Base-by-base conservation (phyloP, 2,888 invertebrate genomes). In the Loripinus fragilis region DNA sequence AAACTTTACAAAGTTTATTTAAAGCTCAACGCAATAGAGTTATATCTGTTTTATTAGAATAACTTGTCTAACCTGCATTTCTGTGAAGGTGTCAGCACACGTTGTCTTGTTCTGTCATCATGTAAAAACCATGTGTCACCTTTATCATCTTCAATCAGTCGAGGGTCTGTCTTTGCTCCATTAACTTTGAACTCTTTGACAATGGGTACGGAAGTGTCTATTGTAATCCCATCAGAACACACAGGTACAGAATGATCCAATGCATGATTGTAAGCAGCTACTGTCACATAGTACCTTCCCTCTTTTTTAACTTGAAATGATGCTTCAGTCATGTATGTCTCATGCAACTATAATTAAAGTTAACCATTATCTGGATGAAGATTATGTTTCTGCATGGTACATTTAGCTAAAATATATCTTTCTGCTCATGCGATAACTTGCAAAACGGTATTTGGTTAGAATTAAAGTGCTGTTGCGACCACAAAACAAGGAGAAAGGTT, bases 221-320 rank as follows among this genome's bases (percentile, higher is more conserved):
- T 66, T 7, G 73, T 75, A 3, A 88, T 76, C n/a, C 87, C 87
- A 70, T 88, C 86, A 17, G 87, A 87, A 55, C 88, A 88, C 25
- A 85, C 86, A 1, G 86, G 78, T 8, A 30, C 70, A 8, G 87
- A 87, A 23, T 68, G 48, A 35, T 75, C 77, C 28, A 84, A 55
- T 3, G 87, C 88, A 38, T 65, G 71, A 67, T 88, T 88, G 71
- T 75, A 85, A 12, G 87, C 87, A 10, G 84, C 86, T 33, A 88
- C 88, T n/a, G 87, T 87, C 25, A 86, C 83, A 42, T 83, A 78
- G 42, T 85, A 88, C 10, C 68, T 81, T 30, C 82, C 85, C 25
- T 78, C 76, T 3, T 60, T 50, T 2, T 80, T 69, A 2, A 79
- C 86, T n/a, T 30, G 71, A 72, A 76, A 85, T 12, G 76, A 66